A percentile compares a stretch with the other conserved stretches of the same genome.
Evolutionary conservation across 1,140 invertebrate genomes (phyloP).

Genomic region (Aphaenogaster floridana): DNA sequence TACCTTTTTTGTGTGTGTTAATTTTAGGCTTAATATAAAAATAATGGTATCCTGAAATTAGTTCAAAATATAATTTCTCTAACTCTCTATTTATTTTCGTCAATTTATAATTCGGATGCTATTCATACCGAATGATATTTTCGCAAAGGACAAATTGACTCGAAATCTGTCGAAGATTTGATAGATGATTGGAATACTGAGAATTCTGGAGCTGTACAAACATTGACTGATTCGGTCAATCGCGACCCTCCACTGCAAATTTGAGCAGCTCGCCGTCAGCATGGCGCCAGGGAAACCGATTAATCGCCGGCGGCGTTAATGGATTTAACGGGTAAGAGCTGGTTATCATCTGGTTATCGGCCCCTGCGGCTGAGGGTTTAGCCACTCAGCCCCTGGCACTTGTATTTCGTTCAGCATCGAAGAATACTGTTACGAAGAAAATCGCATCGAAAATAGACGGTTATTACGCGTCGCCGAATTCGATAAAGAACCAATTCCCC

Average conservation of each 20-base stretch:
- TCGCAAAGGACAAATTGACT: neutral
- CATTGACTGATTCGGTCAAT: constrained; percentile 14
- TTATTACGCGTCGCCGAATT: neutral
- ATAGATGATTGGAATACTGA: constrained; percentile 14
- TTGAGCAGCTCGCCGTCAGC: constrained; percentile 30
- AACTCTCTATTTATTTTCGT: neutral
- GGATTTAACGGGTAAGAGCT: constrained; percentile 58
- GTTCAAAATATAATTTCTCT: neutral
- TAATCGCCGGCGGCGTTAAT: constrained; percentile 50
- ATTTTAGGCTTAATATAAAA: neutral
- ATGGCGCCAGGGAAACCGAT: constrained; percentile 53
- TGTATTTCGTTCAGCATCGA: neutral
- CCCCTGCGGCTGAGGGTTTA: neutral
- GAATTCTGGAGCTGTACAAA: constrained; percentile 18
- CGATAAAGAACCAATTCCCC: neutral
- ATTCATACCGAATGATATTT: neutral
- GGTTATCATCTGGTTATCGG: constrained; percentile 64
- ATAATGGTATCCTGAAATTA: neutral
- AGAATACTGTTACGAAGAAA: constrained; percentile 8
- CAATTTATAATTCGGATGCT: neutral
- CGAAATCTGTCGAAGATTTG: constrained; percentile 20
- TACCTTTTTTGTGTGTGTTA: neutral
- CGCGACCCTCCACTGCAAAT: constrained; percentile 15
- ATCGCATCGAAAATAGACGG: neutral
- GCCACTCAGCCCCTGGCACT: neutral